Percentiles rank a stretch among this genome's conserved stretches.
phyloP scores from a whole-genome alignment of 2,113 vertebrate species.

The Pandion haliaetus region DNA sequence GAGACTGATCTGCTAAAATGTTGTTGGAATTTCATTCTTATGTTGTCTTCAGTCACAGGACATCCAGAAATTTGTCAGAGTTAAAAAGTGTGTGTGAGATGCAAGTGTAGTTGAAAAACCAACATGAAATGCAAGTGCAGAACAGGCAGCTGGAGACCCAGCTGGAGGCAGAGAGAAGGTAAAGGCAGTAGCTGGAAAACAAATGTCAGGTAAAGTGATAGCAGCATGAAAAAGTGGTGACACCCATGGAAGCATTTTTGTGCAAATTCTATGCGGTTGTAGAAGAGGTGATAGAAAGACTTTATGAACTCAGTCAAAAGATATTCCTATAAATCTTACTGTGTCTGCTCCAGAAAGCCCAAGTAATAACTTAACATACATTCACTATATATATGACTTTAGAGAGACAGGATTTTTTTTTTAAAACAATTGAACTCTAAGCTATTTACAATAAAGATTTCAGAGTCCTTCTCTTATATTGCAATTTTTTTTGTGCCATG shows the following conservation, averaged over 20 bases:
- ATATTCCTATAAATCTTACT: background rate
- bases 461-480: background rate
- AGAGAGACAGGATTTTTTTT: background rate
- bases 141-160: constrained; percentile 55
- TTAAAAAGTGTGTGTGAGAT: constrained; percentile 63
- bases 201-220: constrained; percentile 51
- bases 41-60: constrained; percentile 48
- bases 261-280: background rate
- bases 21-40: background rate
- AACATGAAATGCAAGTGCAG: constrained; percentile 12
- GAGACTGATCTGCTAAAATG: background rate
- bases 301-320: background rate
- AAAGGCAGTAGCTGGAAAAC: constrained; percentile 42
- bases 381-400: background rate
- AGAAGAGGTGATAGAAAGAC: background rate
- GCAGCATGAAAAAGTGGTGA: background rate
- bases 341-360: background rate
- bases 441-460: background rate
- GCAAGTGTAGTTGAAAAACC: constrained; percentile 60
- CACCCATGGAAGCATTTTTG: background rate
- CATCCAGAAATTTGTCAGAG: constrained; percentile 63
- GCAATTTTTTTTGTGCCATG: background rate
- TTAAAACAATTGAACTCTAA: background rate
- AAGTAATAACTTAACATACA: background rate
- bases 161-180: constrained; percentile 41